Percentiles rank a stretch among this genome's conserved stretches.
Evolutionary conservation across 1,140 invertebrate species (phyloP).

Genomic region (Drosophila biarmipes): DNA sequence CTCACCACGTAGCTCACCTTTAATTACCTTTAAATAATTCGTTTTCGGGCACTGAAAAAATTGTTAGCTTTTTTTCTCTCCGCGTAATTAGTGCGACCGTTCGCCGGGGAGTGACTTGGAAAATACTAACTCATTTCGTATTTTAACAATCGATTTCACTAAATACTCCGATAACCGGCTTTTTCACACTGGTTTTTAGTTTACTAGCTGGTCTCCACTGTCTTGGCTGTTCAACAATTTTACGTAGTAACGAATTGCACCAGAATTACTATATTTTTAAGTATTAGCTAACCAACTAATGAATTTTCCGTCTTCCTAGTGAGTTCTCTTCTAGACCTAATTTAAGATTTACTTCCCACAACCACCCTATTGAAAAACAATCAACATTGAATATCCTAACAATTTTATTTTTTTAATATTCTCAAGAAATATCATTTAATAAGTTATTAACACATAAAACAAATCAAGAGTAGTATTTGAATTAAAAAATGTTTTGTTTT

Average conservation of each 20-base stretch:
- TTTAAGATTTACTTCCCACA: not conserved
- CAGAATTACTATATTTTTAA: too few species aligned
- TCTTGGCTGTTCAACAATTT: too few species aligned
- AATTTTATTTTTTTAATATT: constrained; percentile 77
- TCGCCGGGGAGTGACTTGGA: not conserved
- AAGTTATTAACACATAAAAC: constrained; percentile 82
- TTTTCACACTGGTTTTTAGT: not conserved
- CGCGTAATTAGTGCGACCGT: constrained; percentile 39
- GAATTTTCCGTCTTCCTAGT: too few species aligned
- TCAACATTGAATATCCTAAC: constrained; percentile 73
- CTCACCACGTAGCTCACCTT: not conserved
- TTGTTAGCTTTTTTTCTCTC: constrained; percentile 40
- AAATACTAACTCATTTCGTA: not conserved
- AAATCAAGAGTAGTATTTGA: constrained; percentile 82
- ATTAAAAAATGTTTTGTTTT: constrained; percentile 77
- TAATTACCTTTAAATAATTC: constrained; percentile 38
- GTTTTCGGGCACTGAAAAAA: constrained; percentile 38
- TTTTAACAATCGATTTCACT: not conserved
- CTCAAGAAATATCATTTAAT: constrained; percentile 81
- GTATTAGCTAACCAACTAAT: too few species aligned
- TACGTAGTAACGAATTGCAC: too few species aligned
- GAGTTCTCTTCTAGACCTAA: too few species aligned
- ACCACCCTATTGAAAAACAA: constrained; percentile 1
- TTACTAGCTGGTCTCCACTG: not conserved
- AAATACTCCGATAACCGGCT: not conserved